Evolutionary conservation across 2,888 invertebrate species (phyloP), one percentile per base, ranked within the genome.

Genomic region (Diabrotica balteata): DNA sequence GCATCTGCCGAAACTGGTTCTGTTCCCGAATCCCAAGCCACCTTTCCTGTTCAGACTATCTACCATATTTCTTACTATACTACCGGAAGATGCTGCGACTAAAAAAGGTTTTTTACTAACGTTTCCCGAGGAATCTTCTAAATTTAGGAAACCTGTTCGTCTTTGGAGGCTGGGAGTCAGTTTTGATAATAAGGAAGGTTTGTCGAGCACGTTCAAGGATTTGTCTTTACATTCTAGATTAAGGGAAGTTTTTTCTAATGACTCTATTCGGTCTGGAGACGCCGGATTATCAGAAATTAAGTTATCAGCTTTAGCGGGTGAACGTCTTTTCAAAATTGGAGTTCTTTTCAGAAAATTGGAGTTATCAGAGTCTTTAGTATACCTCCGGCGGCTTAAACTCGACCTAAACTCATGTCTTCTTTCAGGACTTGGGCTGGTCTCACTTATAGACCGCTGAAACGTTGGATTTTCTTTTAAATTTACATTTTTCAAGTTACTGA

Each of bases 41-140:
- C 82, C 83, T 66, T 81, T 82, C 17, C 79, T 73, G 75, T 84
- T 84, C 50, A 84, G 76, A 57, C 78, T 82, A 52, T 84, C 83
- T 54, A 84, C 83, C 54, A 84, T 83, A 70, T 79, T 83, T 67
- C 77, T 79, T 9, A 84, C 84, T 11, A 84, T 69, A 73, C 78
- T 81, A 5, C 73, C 70, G 6, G 71, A 68, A 11, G 63, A 47
- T 10, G 69, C 59, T 7, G 64, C 52, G 5, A 53, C 52, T 1
- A 63, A 59, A 50, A 73, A 66, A 32, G 71, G 54, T 54, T 63
- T 70, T 46, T 66, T 71, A 22, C 58, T 46, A 4, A 45, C 7
- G 8, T 52, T 62, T 8, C 49, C 58, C 4, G 63, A 8, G 3
- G 51, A 11, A 9, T 67, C 61, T 42, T 71, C 71, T n/a, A 73